phyloP scores from a whole-genome alignment of 2,888 invertebrate species.

The Caenorhabditis panamensis region DNA sequence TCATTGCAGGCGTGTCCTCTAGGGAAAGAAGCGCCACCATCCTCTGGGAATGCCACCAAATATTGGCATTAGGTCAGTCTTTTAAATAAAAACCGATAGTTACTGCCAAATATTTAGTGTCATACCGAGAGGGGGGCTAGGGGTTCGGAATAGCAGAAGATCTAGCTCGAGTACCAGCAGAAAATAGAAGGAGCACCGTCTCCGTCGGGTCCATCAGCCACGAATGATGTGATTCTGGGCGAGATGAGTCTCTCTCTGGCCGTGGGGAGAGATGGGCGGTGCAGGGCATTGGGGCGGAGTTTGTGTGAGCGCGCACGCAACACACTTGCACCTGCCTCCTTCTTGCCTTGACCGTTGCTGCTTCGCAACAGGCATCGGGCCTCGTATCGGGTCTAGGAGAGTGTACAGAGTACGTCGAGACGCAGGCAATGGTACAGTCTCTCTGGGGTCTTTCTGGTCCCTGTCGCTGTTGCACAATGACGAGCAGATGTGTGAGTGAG shows the following conservation, averaged over 20 bases:
- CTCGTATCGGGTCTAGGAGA: too few relatives aligned
- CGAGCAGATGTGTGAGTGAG: too few relatives aligned
- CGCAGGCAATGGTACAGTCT: too few relatives aligned
- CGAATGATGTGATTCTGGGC: background rate
- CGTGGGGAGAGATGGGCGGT: background rate
- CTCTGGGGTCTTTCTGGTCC: too few relatives aligned
- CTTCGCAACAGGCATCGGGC: too few relatives aligned
- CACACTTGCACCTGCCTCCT: too few relatives aligned
- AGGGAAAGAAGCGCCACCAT: background rate
- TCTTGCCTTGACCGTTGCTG: too few relatives aligned
- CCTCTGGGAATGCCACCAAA: background rate
- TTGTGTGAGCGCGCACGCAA: background rate
- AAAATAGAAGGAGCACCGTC: background rate
- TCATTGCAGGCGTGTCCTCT: background rate
- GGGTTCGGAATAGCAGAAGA: too few relatives aligned
- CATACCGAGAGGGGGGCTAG: conserved; percentile 1
- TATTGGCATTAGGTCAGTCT: background rate
- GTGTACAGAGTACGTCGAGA: too few relatives aligned
- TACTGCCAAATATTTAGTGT: conserved; percentile 3
- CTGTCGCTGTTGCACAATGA: too few relatives aligned
- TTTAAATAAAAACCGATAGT: too few relatives aligned
- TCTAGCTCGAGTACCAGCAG: background rate
- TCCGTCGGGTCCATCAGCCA: background rate
- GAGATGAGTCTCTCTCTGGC: background rate
- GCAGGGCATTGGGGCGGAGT: background rate